Base-by-base conservation (phyloP, 2,888 invertebrate species). In the Leptinotarsa tumamoca region DNA sequence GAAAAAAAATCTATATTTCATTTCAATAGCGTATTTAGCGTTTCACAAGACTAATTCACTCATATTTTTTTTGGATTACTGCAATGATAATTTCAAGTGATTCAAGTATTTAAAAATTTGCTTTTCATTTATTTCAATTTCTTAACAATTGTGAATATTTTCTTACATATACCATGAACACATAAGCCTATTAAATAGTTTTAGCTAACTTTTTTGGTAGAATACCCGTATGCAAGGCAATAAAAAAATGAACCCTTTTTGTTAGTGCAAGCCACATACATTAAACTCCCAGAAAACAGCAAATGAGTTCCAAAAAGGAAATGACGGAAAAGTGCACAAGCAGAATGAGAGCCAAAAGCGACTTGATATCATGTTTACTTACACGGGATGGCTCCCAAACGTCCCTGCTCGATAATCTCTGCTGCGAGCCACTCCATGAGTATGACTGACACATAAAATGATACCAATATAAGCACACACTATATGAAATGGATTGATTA, bases 351-450 rank as follows among this genome's bases (percentile, higher is more conserved):
- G 70, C 70, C 58, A 58, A 27, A 18, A 70, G 58, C 58, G 58
- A 18, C 27, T 23, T 61, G 13, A 43, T 49, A 23, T 56, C 21
- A 27, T 61, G 21, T 70, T 21, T 87, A 88, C 89, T 88, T 87
- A 89, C 89, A 83, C 86, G 85, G 82, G 87, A 87, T 80, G 91
- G 91, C 87, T 92, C 92, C 91, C 91, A 91, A 84, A 90, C 83
- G 84, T 92, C 92, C 87, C 90, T 88, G 88, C 91, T 91, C 84
- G 94, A 93, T 78, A 95, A 90, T 63, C 95, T 93, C 84, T 93
- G 92, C 85, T 93, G 94, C 17, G 95, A 95, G 69, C 95, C 95
- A 84, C 94, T 94, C 93, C 95, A 95, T 76, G 95, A 95, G 85
- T 93, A 93, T 83, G 94, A 94, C 93, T 95, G 91, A 84, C 76